Evolutionary conservation across 2,888 invertebrate genomes (phyloP), one percentile per base, ranked within the genome.

Genomic region (Cryptus viduatorius): DNA sequence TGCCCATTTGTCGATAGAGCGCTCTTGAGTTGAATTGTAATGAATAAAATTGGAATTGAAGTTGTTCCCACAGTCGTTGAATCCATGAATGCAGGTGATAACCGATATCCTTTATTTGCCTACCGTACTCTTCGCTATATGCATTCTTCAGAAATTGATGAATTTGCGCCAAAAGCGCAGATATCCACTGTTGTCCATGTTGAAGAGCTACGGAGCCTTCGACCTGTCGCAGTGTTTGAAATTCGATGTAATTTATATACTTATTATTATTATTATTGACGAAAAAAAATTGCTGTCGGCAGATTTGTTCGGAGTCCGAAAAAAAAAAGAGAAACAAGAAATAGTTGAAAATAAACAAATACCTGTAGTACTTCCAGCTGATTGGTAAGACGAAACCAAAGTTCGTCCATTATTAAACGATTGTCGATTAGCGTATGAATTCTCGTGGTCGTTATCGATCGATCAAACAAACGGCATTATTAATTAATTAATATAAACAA

Each of bases 311-410:
- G 48, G 29, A 61, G 14, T 4, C 29, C 5, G 4, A 29, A 76
- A 71, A 68, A 69, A 14, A 12, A 48, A 75, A 14, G 31, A 59
- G 46, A 53, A 50, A 31, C 50, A 50, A 85, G 2, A 24, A 24
- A 24, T 24, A 24, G 24, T 16, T 3, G n/a, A 48, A 46, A 8
- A 37, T 75, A 79, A 80, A 82, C 75, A 76, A 84, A 86, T 91
- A 93, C 93, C 93, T 93, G 93, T 42, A 93, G 82, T 16, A 87
- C 79, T 85, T 94, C 93, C n/a, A 93, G 82, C 59, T 93, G 93
- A 86, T 87, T 92, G 67, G 92, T 89, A 16, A 94, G 76, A 59
- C 91, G 92, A 82, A 93, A 93, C 86, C 89, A 90, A 88, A 94
- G 88, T 87, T 94, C 93, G 61, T 93, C 93, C 93, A 94, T 94